These are phyloP conservation scores for Ophthalmolycus amberensis DNA, from an alignment of 2,113 vertebrate genomes.

Conservation along the genomic window DNA sequence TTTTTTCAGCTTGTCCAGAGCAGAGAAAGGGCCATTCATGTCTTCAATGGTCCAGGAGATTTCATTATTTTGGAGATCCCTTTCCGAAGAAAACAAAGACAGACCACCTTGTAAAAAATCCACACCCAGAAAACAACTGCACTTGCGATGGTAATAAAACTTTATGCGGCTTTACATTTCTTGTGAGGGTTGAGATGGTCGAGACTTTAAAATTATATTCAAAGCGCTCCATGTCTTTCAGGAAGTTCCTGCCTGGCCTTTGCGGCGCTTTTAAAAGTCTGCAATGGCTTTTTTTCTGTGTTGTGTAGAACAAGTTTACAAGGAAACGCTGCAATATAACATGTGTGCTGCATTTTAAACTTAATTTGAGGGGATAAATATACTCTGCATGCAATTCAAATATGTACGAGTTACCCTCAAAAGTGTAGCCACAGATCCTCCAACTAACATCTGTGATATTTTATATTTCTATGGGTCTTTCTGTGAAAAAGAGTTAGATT, in stretches of 20 bases:
- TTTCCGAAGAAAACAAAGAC: slow-evolving; percentile 67
- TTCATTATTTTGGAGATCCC: slow-evolving; percentile 95
- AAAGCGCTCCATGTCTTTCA: slow-evolving; percentile 39
- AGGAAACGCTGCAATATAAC: slow-evolving; percentile 21
- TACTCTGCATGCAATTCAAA: slow-evolving; percentile 37
- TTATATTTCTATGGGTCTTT: background rate
- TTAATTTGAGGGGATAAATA: slow-evolving; percentile 34
- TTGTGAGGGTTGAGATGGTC: slow-evolving; percentile 26
- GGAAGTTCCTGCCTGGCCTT: slow-evolving; percentile 58
- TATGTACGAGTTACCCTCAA: slow-evolving; percentile 16
- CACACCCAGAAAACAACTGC: slow-evolving; percentile 64
- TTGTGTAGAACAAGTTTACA: slow-evolving; percentile 54
- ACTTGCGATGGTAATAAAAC: slow-evolving; percentile 59
- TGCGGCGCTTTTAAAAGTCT: slow-evolving; percentile 52
- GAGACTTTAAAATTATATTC: slow-evolving; percentile 56
- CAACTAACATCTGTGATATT: slow-evolving; percentile 5
- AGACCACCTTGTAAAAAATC: slow-evolving; percentile 56
- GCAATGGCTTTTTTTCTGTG: slow-evolving; percentile 33
- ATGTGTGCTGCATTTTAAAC: slow-evolving; percentile 48
- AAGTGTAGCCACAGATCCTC: slow-evolving; percentile 2
- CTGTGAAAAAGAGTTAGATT: background rate
- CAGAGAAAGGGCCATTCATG: slow-evolving; percentile 98
- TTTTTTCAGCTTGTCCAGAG: slow-evolving; percentile 89
- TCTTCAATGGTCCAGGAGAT: slow-evolving; percentile 99
- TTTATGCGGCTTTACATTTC: slow-evolving; percentile 43